Percentiles rank a stretch among this genome's conserved stretches.
These are phyloP conservation scores for Aquatica leii DNA, from an alignment of 2,888 invertebrate species.

Conservation along the genomic window DNA sequence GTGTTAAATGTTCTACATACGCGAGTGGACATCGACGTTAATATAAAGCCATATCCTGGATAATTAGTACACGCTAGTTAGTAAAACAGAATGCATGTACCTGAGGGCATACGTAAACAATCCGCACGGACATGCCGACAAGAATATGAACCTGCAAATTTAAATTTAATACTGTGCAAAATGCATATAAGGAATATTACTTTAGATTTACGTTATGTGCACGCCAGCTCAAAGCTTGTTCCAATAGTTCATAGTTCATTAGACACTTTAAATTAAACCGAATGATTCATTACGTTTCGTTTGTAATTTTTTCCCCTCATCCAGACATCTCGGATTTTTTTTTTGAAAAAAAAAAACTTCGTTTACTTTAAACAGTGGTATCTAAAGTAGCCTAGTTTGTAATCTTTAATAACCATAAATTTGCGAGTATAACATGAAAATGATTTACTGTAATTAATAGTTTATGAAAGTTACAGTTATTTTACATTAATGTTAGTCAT, in stretches of 20 bases:
- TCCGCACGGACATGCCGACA: slow-evolving; percentile 29
- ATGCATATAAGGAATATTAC: slow-evolving; percentile 17
- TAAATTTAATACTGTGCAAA: slow-evolving; percentile 17
- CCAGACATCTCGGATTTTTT: not conserved
- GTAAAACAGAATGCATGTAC: slow-evolving; percentile 25
- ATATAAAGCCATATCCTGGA: slow-evolving; percentile 33
- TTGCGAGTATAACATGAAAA: slow-evolving; percentile 22
- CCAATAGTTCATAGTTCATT: slow-evolving; percentile 20
- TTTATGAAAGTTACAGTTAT: slow-evolving; percentile 22
- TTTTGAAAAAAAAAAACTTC: too few relatives aligned
- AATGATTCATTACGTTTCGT: not conserved
- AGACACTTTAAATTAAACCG: slow-evolving; percentile 14
- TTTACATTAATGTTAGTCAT: slow-evolving; percentile 7
- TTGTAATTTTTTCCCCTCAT: not conserved
- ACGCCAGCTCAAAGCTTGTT: slow-evolving; percentile 10
- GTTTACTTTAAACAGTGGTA: not conserved
- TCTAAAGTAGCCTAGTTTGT: slow-evolving; percentile 11
- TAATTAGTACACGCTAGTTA: slow-evolving; percentile 35
- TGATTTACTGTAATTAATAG: slow-evolving; percentile 25
- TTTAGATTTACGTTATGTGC: slow-evolving; percentile 16
- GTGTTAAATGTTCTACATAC: slow-evolving; percentile 25
- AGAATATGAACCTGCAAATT: slow-evolving; percentile 19
- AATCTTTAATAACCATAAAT: slow-evolving; percentile 28
- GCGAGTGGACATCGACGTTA: slow-evolving; percentile 25
- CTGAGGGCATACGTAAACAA: slow-evolving; percentile 39